Base-by-base conservation (phyloP, 2,797 vertebrate genomes). In the Sebastolobus alascanus region DNA sequence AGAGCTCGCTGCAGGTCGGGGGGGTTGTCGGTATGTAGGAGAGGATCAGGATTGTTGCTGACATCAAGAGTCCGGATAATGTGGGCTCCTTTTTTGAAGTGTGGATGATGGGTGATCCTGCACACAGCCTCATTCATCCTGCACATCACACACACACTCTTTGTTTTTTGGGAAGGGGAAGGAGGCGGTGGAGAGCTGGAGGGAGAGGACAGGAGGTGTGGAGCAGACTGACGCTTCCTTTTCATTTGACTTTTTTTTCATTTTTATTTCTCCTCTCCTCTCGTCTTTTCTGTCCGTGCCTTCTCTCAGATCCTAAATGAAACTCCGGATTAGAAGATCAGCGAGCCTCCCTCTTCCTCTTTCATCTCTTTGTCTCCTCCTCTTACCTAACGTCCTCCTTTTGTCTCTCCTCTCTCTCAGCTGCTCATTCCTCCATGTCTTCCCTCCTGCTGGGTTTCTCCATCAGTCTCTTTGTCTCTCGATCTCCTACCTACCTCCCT, bases 31-130 rank as follows among this genome's bases (percentile, higher is more conserved):
- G 50, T 33, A 3, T 25, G 69, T 73, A 40, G 79, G 65, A 66
- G 77, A 69, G 80, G 83, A 86, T 84, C 81, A 50, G 86, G 71
- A 67, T 70, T 80, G 85, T 80, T 85, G 83, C 83, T 83, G 85
- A 87, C 88, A 83, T 84, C 35, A 77, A 67, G 75, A 73, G 91
- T 84, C 79, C 46, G 80, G 87, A 81, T 90, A 70, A 87, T 54
- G 79, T 77, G 78, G 72, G 72, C 60, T 82, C 58, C 64, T 73
- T 80, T 65, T 76, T 85, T 91, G 85, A 89, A 86, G 91, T 87
- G 76, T 76, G 84, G 80, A 78, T 84, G 88, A 87, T 75, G 43
- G 85, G 71, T 86, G 90, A 90, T 83, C 82, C 79, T 86, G 77
- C 68, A 76, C 84, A 84, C 77, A 61, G 75, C 58, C 33, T 63